Evolutionary conservation across 1,140 invertebrate species (phyloP).

Genomic region (Drosophila ercepeae): DNA sequence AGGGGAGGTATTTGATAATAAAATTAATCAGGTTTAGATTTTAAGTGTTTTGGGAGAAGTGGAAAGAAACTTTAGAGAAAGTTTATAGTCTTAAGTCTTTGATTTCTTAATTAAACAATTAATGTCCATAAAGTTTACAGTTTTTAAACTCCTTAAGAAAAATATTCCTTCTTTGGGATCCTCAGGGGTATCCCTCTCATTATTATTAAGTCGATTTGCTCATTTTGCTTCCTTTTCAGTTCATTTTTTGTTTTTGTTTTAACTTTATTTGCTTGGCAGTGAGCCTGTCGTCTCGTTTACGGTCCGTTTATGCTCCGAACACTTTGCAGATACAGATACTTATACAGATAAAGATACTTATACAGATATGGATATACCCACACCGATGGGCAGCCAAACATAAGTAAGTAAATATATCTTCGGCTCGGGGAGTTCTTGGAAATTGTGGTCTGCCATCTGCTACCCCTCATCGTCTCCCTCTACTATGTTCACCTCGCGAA

Average conservation of each 20-base stretch:
- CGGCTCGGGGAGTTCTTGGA: slow-evolving; percentile 66
- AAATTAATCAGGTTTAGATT: not conserved
- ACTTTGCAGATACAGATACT: slow-evolving; percentile 15
- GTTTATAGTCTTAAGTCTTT: no score
- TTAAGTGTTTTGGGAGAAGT: no score
- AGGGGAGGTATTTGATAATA: not conserved
- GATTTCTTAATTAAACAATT: no score
- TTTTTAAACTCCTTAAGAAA: not conserved
- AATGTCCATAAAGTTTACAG: no score
- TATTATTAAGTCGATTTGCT: slow-evolving; percentile 64
- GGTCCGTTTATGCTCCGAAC: slow-evolving; percentile 40
- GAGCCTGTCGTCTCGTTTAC: slow-evolving; percentile 58
- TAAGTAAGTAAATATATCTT: slow-evolving; percentile 47
- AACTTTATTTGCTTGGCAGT: slow-evolving; percentile 50
- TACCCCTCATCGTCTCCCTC: slow-evolving; percentile 4
- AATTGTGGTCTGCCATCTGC: slow-evolving; percentile 58
- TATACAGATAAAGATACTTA: slow-evolving; percentile 25
- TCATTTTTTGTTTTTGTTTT: slow-evolving; percentile 13
- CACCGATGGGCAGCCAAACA: slow-evolving; percentile 18
- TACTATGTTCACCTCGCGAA: slow-evolving; percentile 66
- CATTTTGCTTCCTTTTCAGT: slow-evolving; percentile 42
- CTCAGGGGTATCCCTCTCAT: slow-evolving; percentile 35
- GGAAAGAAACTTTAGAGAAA: no score
- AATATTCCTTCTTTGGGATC: not conserved
- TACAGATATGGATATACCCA: slow-evolving; percentile 11